These are phyloP conservation scores for Drosophila asahinai DNA, from an alignment of 1,140 invertebrate genomes.

Conservation along the genomic window DNA sequence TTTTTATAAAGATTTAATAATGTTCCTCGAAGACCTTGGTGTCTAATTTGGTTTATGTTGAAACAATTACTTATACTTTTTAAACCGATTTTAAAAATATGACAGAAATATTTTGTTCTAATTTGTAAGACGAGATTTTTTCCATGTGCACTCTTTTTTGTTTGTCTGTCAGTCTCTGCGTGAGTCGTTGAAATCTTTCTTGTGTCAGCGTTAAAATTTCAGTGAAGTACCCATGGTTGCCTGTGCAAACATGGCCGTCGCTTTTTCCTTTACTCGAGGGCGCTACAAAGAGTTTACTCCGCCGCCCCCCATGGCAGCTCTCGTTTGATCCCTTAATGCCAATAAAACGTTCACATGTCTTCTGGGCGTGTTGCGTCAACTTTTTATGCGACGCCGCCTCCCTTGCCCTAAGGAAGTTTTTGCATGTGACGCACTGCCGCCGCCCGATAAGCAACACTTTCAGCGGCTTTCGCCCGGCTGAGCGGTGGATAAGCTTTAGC, in stretches of 20 bases:
- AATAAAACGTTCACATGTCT: slow-evolving; percentile 83
- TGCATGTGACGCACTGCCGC: slow-evolving; percentile 75
- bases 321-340: slow-evolving; percentile 80
- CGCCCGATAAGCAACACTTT: slow-evolving; percentile 66
- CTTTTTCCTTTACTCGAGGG: slow-evolving; percentile 66
- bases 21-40: neutral
- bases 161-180: slow-evolving; percentile 43
- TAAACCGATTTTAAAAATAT: neutral
- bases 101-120: neutral
- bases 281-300: slow-evolving; percentile 70
- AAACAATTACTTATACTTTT: neutral
- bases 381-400: slow-evolving; percentile 56
- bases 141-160: slow-evolving; percentile 17
- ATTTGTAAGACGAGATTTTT: neutral
- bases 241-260: slow-evolving; percentile 70
- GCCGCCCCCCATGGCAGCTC: slow-evolving; percentile 23
- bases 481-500: slow-evolving; percentile 48
- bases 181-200: slow-evolving; percentile 73
- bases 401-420: slow-evolving; percentile 52
- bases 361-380: slow-evolving; percentile 72
- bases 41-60: no score
- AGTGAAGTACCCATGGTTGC: slow-evolving; percentile 68
- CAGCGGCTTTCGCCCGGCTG: slow-evolving; percentile 55
- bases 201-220: slow-evolving; percentile 82
- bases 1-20: no score